Evolutionary conservation across 2,888 invertebrate species (phyloP).

Genomic region (Miltochrista miniata): DNA sequence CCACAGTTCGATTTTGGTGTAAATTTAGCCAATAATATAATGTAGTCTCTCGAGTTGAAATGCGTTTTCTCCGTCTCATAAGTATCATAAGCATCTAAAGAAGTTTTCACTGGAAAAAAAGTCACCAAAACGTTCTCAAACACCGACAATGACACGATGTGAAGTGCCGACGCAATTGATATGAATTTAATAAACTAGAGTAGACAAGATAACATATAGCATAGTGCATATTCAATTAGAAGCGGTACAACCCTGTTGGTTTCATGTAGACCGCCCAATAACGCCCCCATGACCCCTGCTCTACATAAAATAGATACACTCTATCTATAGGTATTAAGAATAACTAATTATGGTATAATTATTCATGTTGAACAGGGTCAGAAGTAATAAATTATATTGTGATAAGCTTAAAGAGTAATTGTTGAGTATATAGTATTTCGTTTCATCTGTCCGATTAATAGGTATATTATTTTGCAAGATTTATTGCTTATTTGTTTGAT

Average conservation of each 20-base stretch:
- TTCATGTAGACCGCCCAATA: constrained; percentile 54
- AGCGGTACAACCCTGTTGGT: constrained; percentile 60
- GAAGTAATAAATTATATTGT: constrained; percentile 32
- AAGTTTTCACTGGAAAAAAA: too few relatives aligned
- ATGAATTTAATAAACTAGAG: constrained; percentile 69
- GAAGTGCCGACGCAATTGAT: constrained; percentile 59
- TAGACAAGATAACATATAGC: constrained; percentile 71
- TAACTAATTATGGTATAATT: constrained; percentile 65
- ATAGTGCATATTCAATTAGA: constrained; percentile 63
- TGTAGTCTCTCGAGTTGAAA: too few relatives aligned
- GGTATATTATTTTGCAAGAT: constrained; percentile 11
- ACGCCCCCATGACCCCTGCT: constrained; percentile 58
- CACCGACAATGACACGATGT: constrained; percentile 29
- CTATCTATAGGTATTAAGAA: constrained; percentile 53
- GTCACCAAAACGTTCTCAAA: not conserved
- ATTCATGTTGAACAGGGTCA: constrained; percentile 44
- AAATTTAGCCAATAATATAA: too few relatives aligned
- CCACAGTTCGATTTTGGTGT: too few relatives aligned
- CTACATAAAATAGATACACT: constrained; percentile 42
- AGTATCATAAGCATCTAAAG: too few relatives aligned
- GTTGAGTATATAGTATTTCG: constrained; percentile 26
- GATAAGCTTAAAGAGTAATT: constrained; percentile 31
- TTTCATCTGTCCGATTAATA: not conserved
- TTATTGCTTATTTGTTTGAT: constrained; percentile 2
- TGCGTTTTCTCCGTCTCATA: too few relatives aligned